phyloP scores from a whole-genome alignment of 2,888 invertebrate genomes.

The Trichopoda pennipes region DNA sequence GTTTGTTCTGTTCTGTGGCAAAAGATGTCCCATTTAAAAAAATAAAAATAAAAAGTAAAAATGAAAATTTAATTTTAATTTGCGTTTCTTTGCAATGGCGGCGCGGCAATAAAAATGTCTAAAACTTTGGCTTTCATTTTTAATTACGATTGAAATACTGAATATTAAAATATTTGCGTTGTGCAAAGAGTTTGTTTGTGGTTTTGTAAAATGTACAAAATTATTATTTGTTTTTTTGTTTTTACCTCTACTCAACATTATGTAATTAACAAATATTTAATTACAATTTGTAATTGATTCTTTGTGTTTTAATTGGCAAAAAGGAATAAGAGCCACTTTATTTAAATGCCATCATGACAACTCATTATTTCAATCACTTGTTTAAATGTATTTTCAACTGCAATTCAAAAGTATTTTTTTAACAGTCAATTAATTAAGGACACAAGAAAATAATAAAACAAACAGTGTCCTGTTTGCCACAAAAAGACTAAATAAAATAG shows the following conservation, averaged over 20 bases:
- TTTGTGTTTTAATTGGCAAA: conserved; percentile 8
- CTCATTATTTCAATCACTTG: conserved; percentile 19
- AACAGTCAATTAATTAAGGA: conserved; percentile 38
- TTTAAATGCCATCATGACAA: conserved; percentile 13
- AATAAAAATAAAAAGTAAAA: background rate
- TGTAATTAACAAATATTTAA: background rate
- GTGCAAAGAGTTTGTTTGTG: background rate
- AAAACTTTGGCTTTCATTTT: background rate
- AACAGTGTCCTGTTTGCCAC: background rate
- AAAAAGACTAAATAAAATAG: background rate
- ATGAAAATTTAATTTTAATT: conserved; percentile 47
- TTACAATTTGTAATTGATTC: conserved; percentile 13
- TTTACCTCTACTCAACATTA: background rate
- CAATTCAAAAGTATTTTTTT: conserved; percentile 26
- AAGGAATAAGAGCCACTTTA: conserved; percentile 32
- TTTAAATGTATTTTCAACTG: conserved; percentile 3
- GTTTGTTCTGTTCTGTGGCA: conserved; percentile 16
- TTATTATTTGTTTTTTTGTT: too few relatives aligned
- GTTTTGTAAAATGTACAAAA: background rate
- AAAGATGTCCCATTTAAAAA: background rate
- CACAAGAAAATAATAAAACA: conserved; percentile 30
- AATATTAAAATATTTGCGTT: background rate
- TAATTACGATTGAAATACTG: conserved; percentile 4
- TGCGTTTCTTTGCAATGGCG: background rate
- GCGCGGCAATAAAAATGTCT: background rate